Percentiles rank a stretch among this genome's conserved stretches.
phyloP scores from a whole-genome alignment of 1,140 invertebrate species.

The Batillaria attramentaria region DNA sequence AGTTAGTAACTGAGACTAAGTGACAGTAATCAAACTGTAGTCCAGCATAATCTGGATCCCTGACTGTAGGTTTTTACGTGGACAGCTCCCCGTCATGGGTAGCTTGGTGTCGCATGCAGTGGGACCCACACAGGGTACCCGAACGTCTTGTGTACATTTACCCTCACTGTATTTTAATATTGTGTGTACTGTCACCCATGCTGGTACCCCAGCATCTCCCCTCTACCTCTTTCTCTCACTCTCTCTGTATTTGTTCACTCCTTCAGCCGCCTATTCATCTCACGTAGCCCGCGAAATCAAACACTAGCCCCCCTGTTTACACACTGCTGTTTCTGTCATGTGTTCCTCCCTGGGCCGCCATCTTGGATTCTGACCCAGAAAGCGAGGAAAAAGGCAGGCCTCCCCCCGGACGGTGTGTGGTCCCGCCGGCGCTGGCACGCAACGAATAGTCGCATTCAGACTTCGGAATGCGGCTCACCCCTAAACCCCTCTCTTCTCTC shows the following conservation, averaged over 20 bases:
- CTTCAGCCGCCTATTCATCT: slow-evolving; percentile 15
- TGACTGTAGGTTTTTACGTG: too few species aligned
- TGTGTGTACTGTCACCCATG: too few species aligned
- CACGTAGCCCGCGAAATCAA: slow-evolving; percentile 26
- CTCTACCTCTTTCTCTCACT: background rate
- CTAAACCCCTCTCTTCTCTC: background rate
- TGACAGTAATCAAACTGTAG: too few species aligned
- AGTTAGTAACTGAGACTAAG: too few species aligned
- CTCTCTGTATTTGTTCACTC: slow-evolving; percentile 3
- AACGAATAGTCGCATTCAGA: slow-evolving; percentile 32
- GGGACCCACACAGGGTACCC: too few species aligned
- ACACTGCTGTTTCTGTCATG: slow-evolving; percentile 30
- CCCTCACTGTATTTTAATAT: too few species aligned
- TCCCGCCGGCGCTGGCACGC: slow-evolving; percentile 50
- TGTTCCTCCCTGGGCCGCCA: slow-evolving; percentile 52
- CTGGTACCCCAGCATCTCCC: background rate
- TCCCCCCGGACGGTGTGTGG: slow-evolving; percentile 52
- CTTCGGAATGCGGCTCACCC: slow-evolving; percentile 22
- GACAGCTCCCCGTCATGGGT: too few species aligned
- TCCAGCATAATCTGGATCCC: too few species aligned
- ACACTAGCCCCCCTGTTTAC: slow-evolving; percentile 23
- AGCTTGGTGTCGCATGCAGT: too few species aligned
- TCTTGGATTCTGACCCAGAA: slow-evolving; percentile 64
- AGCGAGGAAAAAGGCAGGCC: slow-evolving; percentile 40
- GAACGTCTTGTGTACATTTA: too few species aligned